Evolutionary conservation across 1,140 invertebrate species (phyloP), one percentile per base, ranked within the genome.

Genomic region (Bombyx mandarina): DNA sequence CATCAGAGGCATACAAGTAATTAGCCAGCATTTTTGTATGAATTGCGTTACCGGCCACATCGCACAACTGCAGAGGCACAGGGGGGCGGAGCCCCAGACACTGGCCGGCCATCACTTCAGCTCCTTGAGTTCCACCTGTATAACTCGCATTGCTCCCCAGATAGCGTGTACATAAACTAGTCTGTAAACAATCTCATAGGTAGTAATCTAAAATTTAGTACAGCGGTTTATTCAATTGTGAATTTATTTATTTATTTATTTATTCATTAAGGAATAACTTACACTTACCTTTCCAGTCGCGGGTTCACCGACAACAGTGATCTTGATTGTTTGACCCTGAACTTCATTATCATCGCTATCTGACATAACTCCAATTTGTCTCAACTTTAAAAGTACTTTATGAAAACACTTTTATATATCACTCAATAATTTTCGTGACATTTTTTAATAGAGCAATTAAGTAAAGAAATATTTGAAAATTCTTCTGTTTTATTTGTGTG

Each of bases 11-110:
- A 79, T 92, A 95, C 35, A 97, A 80, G 76, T 96, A 97, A 81
- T 96, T 96, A 55, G 92, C 90, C n/a, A 97, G 80, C 94, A 97
- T 96, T 50, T 90, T 85, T 8, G 93, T 93, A 52, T 89, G 88
- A 12, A 95, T 75, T 35, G 94, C 91, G 46, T 93, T 90, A 7
- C 96, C 95, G 42, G 94, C 94, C 54, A 97, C 91, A 77, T 97
- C 96, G 90, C 95, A 96, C 12, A 97, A 88, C 78, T 96, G 92
- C 35, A 96, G 77, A 50, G 84, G 71, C 50, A 80, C 73, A 3
- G 75, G 70, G 18, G 82, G 78, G 18, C 77, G 74, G 47, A 91
- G 92, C 18, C 93, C 90, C 74, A 93, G 90, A 67, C 90, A 91
- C 66, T 89, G 90, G 65, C 90, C 90, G 61, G 93, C 92, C 62